Base-by-base conservation (phyloP, 1,140 invertebrate genomes). In the Drosophila lowei region DNA sequence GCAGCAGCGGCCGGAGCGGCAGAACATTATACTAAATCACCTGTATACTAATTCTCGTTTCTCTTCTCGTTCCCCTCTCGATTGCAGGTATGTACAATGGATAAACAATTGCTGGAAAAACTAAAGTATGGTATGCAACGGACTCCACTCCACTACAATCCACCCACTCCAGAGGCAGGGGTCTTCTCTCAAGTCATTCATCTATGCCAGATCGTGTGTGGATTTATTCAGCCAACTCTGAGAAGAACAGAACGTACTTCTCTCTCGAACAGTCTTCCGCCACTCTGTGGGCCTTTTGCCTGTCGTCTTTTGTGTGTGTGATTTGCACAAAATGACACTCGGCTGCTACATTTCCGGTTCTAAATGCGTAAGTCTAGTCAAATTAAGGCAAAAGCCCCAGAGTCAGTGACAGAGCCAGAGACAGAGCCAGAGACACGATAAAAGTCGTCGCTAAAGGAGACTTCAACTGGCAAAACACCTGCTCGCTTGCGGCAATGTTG, bases 291-390 rank as follows among this genome's bases (percentile, higher is more conserved):
- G 70, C 54, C 34, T 63, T 43, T 68, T 66, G 63, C 53, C 63
- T 84, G 79, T 84, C 80, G 79, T 76, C 80, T 79, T 84, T 78
- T 77, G 58, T 83, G 59, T 61, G 79, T 62, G 79, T 77, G 78
- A 83, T 83, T 83, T 86, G 83, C 83, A 83, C 78, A 86, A 79
- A 86, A 72, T 86, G 83, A 86, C 83, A 88, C 73, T 88, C 72
- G 65, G 64, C 66, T 66, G 59, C 50, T 76, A 78, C 83, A 83
- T 88, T 88, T 86, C 83, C 83, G 83, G 83, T 88, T 86, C 78
- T 83, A 88, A 86, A 86, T 86, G 83, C 83, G 83, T 88, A 88
- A 88, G 83, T 88, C 83, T 88, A 88, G 83, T 86, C 83, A 86
- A 86, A 86, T 86, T 86, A 86, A 86, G 78, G 83, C 78, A 71